These are phyloP conservation scores for Ochotona princeps DNA, from an alignment of 2,113 vertebrate genomes.

Conservation along the genomic window DNA sequence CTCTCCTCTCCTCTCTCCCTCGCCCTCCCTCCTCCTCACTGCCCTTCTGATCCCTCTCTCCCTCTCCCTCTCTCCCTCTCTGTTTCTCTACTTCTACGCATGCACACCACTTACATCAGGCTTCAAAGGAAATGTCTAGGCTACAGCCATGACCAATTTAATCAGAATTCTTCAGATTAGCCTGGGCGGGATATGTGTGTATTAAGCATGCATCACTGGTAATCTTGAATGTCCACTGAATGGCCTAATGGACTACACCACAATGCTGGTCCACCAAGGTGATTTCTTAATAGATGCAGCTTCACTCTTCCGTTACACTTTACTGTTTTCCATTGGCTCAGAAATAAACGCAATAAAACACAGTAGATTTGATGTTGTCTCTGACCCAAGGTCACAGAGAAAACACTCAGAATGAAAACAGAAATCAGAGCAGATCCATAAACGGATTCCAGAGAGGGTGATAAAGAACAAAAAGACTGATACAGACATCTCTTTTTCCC, in stretches of 20 bases:
- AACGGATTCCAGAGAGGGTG: background rate
- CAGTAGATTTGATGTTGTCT: constrained; percentile 60
- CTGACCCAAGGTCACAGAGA: constrained; percentile 45
- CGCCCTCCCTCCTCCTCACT: too few species aligned
- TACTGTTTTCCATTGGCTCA: constrained; percentile 12
- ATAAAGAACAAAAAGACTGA: constrained; percentile 46
- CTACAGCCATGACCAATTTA: background rate
- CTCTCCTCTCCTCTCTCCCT: background rate
- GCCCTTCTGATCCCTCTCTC: too few species aligned
- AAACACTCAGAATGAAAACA: constrained; percentile 67
- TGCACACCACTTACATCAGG: background rate
- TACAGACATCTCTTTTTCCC: constrained; percentile 36
- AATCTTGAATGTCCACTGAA: background rate
- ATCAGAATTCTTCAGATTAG: background rate
- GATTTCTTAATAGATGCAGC: too few species aligned
- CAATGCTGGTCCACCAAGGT: too few species aligned
- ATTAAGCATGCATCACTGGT: background rate
- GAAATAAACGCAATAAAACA: constrained; percentile 50
- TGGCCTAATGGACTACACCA: too few species aligned
- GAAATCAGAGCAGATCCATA: constrained; percentile 58
- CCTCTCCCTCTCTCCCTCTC: background rate
- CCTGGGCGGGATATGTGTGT: background rate
- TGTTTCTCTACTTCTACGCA: background rate
- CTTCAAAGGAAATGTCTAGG: background rate
- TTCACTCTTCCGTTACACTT: background rate